phyloP scores from a whole-genome alignment of 2,888 invertebrate genomes.

The Drosophila paranaensis region DNA sequence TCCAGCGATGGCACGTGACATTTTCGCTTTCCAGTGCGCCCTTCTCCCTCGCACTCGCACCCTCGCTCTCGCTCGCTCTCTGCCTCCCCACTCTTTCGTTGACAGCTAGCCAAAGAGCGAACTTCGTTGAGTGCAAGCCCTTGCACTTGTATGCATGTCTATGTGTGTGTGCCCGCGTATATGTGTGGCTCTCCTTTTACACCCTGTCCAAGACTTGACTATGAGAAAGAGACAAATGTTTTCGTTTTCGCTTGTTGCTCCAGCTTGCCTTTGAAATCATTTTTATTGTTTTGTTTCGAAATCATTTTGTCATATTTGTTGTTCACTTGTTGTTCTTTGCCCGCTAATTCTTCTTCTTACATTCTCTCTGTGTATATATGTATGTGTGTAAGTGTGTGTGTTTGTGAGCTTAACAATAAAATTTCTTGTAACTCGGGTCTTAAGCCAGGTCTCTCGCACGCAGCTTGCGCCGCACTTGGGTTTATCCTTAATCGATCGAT shows the following conservation, averaged over 20 bases:
- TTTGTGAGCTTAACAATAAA: constrained; percentile 11
- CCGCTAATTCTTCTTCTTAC: constrained; percentile 6
- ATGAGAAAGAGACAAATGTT: constrained; percentile 7
- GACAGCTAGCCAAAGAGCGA: neutral
- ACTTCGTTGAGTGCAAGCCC: neutral
- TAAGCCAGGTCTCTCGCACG: neutral
- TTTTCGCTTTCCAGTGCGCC: neutral
- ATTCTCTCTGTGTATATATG: neutral
- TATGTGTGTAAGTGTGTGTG: constrained; percentile 1
- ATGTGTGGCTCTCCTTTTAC: neutral
- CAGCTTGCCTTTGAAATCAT: constrained; percentile 35
- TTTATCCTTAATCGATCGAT: constrained; percentile 8
- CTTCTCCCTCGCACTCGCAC: neutral
- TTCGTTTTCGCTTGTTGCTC: constrained; percentile 33
- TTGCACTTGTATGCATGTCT: neutral
- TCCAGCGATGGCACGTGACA: constrained; percentile 10
- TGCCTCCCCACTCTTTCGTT: neutral
- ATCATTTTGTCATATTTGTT: constrained; percentile 36
- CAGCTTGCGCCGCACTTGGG: constrained; percentile 5
- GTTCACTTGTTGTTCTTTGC: constrained; percentile 17
- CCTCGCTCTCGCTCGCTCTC: neutral
- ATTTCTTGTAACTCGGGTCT: constrained; percentile 1
- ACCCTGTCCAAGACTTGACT: neutral
- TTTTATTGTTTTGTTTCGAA: constrained; percentile 50
- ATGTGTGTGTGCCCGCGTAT: no score